Conservation (phyloP, 2,888 invertebrate genomes). For the Augochlorella aurata region DNA sequence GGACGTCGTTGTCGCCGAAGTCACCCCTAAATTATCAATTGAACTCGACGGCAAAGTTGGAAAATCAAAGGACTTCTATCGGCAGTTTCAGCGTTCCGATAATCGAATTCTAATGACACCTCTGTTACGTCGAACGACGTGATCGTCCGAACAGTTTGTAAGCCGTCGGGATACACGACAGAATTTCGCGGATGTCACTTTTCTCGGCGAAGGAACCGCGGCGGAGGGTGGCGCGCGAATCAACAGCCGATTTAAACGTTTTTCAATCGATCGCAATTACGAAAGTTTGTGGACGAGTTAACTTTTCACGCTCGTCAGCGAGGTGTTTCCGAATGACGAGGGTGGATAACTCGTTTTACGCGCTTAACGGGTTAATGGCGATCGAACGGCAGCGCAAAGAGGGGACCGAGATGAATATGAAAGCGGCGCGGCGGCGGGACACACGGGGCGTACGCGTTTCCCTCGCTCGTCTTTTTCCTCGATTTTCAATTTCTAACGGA, state of each 20-base stretch:
- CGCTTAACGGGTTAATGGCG: conserved; percentile 32
- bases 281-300: conserved; percentile 19
- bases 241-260: conserved; percentile 1
- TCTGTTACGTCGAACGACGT: no score
- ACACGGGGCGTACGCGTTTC: neutral
- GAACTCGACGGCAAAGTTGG: no score
- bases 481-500: conserved; percentile 44
- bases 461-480: conserved; percentile 9
- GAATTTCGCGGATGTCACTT: neutral
- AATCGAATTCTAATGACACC: neutral
- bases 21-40: no score
- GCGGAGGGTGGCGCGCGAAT: neutral
- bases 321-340: conserved; percentile 5
- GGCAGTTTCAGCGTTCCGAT: no score
- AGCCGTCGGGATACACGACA: neutral
- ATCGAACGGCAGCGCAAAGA: conserved; percentile 15
- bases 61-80: no score
- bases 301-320: conserved; percentile 16
- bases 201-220: neutral
- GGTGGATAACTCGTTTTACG: conserved; percentile 16
- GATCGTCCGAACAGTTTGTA: no score
- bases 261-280: conserved; percentile 22
- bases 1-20: no score
- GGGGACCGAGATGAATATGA: conserved; percentile 17
- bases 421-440: neutral